phyloP scores from a whole-genome alignment of 1,140 invertebrate species.

The Halesus radiatus region DNA sequence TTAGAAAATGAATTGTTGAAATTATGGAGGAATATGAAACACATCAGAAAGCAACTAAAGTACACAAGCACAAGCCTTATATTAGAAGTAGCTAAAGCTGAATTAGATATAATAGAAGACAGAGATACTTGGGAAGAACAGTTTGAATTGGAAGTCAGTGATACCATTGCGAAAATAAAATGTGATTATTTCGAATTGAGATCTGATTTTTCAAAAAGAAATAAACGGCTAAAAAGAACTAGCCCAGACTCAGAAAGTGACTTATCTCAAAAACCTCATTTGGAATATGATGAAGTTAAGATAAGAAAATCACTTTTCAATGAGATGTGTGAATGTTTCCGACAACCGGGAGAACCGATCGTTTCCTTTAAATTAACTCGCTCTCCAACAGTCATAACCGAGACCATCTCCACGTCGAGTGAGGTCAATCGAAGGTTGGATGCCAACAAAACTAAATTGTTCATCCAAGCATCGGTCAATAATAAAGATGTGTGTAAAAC shows the following conservation, averaged over 20 bases:
- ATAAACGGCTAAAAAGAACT: slow-evolving; percentile 32
- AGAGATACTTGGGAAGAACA: slow-evolving; percentile 47
- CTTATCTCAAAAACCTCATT: slow-evolving; percentile 43
- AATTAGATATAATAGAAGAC: slow-evolving; percentile 41
- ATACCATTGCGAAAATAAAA: slow-evolving; percentile 50
- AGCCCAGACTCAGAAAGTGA: not conserved
- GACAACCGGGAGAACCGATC: slow-evolving; percentile 49
- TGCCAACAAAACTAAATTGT: slow-evolving; percentile 46
- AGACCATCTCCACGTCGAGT: not conserved
- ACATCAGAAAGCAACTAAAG: slow-evolving; percentile 42
- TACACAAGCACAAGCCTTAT: slow-evolving; percentile 41
- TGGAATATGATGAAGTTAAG: slow-evolving; percentile 48
- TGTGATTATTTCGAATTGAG: slow-evolving; percentile 48
- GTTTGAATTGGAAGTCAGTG: slow-evolving; percentile 46
- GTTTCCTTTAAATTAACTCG: slow-evolving; percentile 44
- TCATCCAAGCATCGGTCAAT: slow-evolving; percentile 49
- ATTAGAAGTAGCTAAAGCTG: slow-evolving; percentile 48
- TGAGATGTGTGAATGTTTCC: slow-evolving; percentile 40
- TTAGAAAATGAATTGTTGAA: slow-evolving; percentile 43
- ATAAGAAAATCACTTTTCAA: slow-evolving; percentile 46
- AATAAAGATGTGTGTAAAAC: slow-evolving; percentile 52
- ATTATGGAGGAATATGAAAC: slow-evolving; percentile 53
- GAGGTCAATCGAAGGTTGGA: slow-evolving; percentile 48
- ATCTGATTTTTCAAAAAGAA: slow-evolving; percentile 46
- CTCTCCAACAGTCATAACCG: slow-evolving; percentile 36